Percentiles rank a stretch among this genome's conserved stretches.
phyloP scores from a whole-genome alignment of 2,113 vertebrate genomes.

The Anhinga rufa region DNA sequence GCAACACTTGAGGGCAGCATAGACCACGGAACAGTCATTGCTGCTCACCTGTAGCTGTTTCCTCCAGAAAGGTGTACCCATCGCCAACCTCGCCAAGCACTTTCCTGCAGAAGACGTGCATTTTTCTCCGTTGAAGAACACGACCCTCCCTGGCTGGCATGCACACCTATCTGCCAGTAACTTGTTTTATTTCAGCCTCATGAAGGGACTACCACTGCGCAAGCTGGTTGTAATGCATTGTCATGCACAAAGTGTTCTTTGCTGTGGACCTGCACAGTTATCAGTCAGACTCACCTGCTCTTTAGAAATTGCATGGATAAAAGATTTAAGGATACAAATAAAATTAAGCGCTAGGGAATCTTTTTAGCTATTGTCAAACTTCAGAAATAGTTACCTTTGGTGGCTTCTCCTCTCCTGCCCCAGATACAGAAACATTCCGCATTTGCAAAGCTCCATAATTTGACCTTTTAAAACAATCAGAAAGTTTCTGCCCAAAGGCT shows the following conservation, averaged over 20 bases:
- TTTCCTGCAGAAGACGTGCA: background rate
- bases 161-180: background rate
- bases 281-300: background rate
- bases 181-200: background rate
- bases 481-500: background rate
- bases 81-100: background rate
- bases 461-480: background rate
- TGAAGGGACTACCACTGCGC: background rate
- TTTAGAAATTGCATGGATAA: too few relatives aligned
- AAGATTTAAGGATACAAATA: background rate
- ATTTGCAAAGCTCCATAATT: background rate
- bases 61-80: rapidly evolving
- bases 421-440: background rate
- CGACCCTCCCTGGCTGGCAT: background rate
- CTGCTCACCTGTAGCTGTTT: background rate
- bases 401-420: background rate
- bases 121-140: background rate
- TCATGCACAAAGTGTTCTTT: background rate
- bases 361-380: background rate
- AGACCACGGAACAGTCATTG: background rate
- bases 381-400: background rate
- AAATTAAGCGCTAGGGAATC: background rate
- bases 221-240: too few relatives aligned
- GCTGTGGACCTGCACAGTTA: background rate
- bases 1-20: background rate